Evolutionary conservation across 2,888 invertebrate genomes (phyloP).

Genomic region (Leptarthrus brevirostris): DNA sequence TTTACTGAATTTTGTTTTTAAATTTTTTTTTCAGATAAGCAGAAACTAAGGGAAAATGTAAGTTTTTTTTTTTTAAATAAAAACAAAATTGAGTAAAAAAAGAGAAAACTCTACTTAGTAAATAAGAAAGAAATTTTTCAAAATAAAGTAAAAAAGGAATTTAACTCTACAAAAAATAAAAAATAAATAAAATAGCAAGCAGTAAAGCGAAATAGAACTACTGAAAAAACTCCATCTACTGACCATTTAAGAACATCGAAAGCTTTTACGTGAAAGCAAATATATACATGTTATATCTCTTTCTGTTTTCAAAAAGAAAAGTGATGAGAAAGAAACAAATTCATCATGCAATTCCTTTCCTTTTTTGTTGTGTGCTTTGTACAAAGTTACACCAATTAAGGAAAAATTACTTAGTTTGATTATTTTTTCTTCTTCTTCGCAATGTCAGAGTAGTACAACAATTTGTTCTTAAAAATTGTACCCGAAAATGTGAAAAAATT

Average conservation of each 20-base stretch:
- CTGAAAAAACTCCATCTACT: slow-evolving; percentile 13
- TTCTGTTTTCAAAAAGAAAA: not conserved
- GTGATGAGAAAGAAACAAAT: slow-evolving; percentile 2
- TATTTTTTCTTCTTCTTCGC: too few relatives aligned
- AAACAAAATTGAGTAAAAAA: slow-evolving; percentile 32
- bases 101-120: slow-evolving; percentile 4
- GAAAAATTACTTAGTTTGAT: too few relatives aligned
- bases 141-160: not conserved
- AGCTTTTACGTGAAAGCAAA: slow-evolving; percentile 29
- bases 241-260: slow-evolving; percentile 50
- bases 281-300: too few relatives aligned
- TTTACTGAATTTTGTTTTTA: slow-evolving; percentile 23
- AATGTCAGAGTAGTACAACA: too few relatives aligned
- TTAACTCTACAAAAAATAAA: too few relatives aligned
- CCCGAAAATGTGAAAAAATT: too few relatives aligned
- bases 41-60: slow-evolving; percentile 7
- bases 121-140: not conserved
- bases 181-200: slow-evolving; percentile 8
- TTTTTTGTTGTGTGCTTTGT: not conserved
- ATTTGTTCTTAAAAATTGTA: too few relatives aligned
- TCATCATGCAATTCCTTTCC: not conserved
- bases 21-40: slow-evolving; percentile 1
- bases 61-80: too few relatives aligned
- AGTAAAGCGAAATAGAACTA: not conserved
- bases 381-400: too few relatives aligned